Conservation (phyloP, 2,113 vertebrate species). For the Crocuta crocuta region DNA sequence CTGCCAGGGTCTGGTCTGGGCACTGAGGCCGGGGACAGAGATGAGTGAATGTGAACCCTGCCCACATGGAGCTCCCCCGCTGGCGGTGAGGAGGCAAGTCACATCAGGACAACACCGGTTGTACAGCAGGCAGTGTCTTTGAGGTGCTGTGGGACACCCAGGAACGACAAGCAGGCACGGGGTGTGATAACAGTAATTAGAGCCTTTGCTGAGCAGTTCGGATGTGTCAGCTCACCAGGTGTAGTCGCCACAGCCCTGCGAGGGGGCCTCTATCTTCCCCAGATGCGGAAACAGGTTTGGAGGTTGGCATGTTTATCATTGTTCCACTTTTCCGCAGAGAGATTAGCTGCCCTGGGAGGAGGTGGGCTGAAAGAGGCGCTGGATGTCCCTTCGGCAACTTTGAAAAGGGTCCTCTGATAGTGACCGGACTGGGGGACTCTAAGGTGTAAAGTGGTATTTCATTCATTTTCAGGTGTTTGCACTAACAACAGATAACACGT, state of each 20-base stretch:
- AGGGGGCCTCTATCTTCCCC: not conserved
- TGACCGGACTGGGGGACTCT: not conserved
- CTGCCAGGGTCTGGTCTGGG: not conserved
- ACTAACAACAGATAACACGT: not conserved
- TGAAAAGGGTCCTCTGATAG: not conserved
- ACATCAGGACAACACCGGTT: not conserved
- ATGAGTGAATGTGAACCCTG: not conserved
- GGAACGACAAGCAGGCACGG: not conserved
- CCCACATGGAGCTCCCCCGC: not conserved
- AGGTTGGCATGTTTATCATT: not conserved
- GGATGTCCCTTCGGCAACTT: not conserved
- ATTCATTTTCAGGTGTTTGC: not conserved
- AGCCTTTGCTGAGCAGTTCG: not conserved
- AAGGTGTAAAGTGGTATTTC: not conserved
- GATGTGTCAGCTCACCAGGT: fast-evolving
- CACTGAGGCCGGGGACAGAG: not conserved
- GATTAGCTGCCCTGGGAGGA: not conserved
- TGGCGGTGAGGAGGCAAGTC: not conserved
- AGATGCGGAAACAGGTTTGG: not conserved
- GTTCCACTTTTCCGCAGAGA: not conserved
- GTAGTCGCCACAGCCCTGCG: not conserved
- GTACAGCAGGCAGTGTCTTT: not conserved
- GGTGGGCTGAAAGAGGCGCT: not conserved
- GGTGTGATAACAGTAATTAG: not conserved
- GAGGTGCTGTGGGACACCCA: not conserved